A percentile compares a stretch with the other conserved stretches of the same genome.
These are phyloP conservation scores for Dermatemys mawii DNA, from an alignment of 2,113 vertebrate genomes.

Conservation along the genomic window DNA sequence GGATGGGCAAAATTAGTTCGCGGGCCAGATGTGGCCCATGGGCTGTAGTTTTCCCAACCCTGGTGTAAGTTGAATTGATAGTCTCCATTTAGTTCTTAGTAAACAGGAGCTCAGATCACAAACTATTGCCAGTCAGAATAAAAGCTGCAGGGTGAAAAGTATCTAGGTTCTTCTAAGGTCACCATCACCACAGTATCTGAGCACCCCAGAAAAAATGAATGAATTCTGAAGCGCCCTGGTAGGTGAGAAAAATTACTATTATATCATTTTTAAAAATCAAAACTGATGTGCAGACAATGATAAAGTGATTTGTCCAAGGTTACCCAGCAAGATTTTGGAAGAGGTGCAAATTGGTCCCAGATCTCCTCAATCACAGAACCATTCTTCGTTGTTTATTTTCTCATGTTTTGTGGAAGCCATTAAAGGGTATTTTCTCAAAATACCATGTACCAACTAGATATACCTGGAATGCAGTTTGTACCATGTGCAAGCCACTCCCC, in stretches of 20 bases:
- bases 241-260: not conserved
- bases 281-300: not conserved
- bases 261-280: not conserved
- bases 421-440: not conserved
- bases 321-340: not conserved
- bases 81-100: not conserved
- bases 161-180: not conserved
- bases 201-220: not conserved
- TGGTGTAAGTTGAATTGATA: no score
- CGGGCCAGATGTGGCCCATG: no score
- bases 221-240: not conserved
- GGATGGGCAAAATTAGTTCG: no score
- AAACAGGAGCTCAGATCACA: not conserved
- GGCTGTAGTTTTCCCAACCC: no score
- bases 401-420: not conserved
- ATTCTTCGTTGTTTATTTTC: not conserved
- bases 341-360: not conserved
- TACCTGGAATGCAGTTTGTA: not conserved
- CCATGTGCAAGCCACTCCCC: rapidly evolving
- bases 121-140: not conserved
- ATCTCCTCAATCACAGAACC: not conserved
- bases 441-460: not conserved
- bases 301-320: not conserved
- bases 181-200: not conserved
- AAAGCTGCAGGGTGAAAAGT: not conserved